Evolutionary conservation across 1,140 invertebrate species (phyloP), one percentile per base, ranked within the genome.

Genomic region (Sycobia sp.): DNA sequence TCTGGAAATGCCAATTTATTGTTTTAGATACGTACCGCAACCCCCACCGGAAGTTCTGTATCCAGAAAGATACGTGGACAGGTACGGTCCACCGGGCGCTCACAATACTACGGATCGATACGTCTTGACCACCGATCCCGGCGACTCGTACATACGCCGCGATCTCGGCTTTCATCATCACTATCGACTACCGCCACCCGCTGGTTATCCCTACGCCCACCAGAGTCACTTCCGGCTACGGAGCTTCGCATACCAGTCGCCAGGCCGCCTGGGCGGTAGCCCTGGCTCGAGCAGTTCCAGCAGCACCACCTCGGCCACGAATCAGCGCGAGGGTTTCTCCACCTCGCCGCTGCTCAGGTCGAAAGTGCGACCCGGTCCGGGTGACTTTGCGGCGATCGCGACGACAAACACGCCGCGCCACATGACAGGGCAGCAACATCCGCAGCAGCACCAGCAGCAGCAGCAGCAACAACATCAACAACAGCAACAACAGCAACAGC

Each of bases 101-200:
- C 78, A 85, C 63, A 39, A 5, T 9, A 79, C 82, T 38, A 74
- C 77, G 7, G 79, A 83, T 67, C 73, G 78, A 69, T 83, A 85
- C 67, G 82, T 85, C 50, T 74, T 78, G 18, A 61, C 75, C 10
- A 73, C 76, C 14, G 83, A 83, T 66, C 74, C 79, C 0, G 79
- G 78, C 3, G 86, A 87, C 69, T 84, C 86, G 1, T 87, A 86
- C 66, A 85, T 86, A 81, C 74, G 85, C 65, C 77, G 86, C 3
- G 86, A 86, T 67, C 76, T 87, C 13, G 82, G 82, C 8, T 86
- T 84, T 67, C 85, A 86, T 69, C 82, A 84, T 70, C 82, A 84
- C 67, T 87, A 86, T 67, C 81, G 85, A 73, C 78, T 86, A 75
- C 83, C 83, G 22, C 77, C 82, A 32, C 81, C 80, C 0, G 65